Conservation (phyloP, 2,113 vertebrate genomes). For the Hydrochoerus hydrochaeris region DNA sequence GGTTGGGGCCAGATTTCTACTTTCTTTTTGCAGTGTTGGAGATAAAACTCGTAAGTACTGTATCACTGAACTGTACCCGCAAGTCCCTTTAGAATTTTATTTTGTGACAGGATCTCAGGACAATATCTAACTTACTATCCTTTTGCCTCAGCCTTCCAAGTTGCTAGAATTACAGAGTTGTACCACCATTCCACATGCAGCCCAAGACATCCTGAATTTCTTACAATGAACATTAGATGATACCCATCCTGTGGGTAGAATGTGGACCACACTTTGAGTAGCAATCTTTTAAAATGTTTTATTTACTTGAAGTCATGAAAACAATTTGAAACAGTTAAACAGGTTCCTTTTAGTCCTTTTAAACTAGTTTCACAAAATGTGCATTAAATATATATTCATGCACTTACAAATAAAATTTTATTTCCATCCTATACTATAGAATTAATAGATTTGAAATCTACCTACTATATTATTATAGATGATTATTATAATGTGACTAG, state of each 20-base stretch:
- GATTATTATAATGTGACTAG: neutral
- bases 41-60: neutral
- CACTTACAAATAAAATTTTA: slow-evolving; percentile 25
- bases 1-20: neutral
- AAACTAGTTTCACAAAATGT: neutral
- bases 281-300: neutral
- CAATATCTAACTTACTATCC: neutral
- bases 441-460: neutral
- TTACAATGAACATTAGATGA: neutral
- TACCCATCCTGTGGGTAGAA: neutral
- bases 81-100: neutral
- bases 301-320: neutral
- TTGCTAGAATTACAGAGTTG: neutral
- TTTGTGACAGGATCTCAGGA: neutral
- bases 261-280: neutral
- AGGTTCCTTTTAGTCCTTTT: neutral
- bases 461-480: neutral
- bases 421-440: neutral
- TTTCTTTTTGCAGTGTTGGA: neutral
- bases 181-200: neutral
- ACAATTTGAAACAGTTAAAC: neutral
- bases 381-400: neutral
- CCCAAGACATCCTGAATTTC: neutral
- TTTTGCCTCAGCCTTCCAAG: neutral
- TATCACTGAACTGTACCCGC: neutral